These are phyloP conservation scores for Mugil cephalus DNA, from an alignment of 2,113 vertebrate species.

Conservation along the genomic window DNA sequence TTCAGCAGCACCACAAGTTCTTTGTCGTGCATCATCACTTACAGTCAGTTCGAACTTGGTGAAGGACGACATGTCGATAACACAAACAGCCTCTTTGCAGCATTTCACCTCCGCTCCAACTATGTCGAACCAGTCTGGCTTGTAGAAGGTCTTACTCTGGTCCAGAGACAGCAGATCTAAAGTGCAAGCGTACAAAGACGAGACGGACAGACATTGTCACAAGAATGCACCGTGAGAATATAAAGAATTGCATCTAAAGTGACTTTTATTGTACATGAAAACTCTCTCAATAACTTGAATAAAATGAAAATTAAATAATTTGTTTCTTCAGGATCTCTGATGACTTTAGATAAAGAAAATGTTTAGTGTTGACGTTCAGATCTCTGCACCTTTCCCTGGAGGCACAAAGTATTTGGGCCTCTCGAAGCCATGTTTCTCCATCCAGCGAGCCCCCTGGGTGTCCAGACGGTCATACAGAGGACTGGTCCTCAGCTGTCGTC, in stretches of 20 bases:
- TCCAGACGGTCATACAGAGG: constrained; percentile 96
- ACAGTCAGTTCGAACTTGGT: constrained; percentile 99
- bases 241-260: too few relatives aligned
- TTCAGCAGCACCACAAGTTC: neutral
- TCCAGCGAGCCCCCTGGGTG: constrained; percentile 96
- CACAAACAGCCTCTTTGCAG: constrained; percentile 97
- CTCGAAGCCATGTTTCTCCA: constrained; percentile 99
- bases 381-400: constrained; percentile 88
- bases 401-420: constrained; percentile 97
- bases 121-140: constrained; percentile 99
- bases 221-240: too few relatives aligned
- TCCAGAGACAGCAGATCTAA: constrained; percentile 94
- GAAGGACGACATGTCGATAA: constrained; percentile 99
- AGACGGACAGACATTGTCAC: too few relatives aligned
- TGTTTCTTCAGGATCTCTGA: neutral
- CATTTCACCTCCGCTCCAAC: constrained; percentile 97
- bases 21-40: constrained; percentile 73
- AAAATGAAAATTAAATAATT: too few relatives aligned
- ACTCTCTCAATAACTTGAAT: too few relatives aligned
- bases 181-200: neutral
- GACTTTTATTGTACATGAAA: neutral
- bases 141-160: constrained; percentile 99
- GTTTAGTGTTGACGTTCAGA: neutral
- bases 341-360: neutral
- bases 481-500: constrained; percentile 94